Evolutionary conservation across 92 coral and sea anemone species (phyloP).

Genomic region (Epizoanthus ramosus): DNA sequence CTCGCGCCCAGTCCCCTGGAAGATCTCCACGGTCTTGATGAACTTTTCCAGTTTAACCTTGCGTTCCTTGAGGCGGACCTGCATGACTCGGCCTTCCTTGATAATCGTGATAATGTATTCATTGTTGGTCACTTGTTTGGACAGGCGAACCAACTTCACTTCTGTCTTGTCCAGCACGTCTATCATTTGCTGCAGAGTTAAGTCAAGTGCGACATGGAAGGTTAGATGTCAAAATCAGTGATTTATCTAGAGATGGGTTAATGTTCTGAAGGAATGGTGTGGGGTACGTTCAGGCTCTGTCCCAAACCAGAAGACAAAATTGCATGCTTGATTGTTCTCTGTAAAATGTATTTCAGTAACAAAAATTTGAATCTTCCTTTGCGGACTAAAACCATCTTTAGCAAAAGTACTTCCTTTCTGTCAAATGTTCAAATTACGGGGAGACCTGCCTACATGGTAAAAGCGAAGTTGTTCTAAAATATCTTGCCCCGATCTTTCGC

Average conservation of each 20-base stretch:
- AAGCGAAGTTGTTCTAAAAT: too few relatives aligned
- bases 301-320: too few relatives aligned
- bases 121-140: conserved; percentile 85
- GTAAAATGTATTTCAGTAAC: not conserved
- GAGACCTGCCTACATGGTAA: too few relatives aligned
- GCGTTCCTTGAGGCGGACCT: conserved; percentile 81
- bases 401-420: too few relatives aligned
- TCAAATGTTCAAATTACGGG: too few relatives aligned
- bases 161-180: conserved; percentile 90
- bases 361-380: too few relatives aligned
- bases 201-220: not conserved
- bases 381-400: too few relatives aligned
- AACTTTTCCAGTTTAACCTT: conserved; percentile 89
- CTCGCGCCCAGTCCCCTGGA: conserved; percentile 80
- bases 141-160: conserved; percentile 78
- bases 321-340: too few relatives aligned
- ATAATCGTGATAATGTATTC: conserved; percentile 89
- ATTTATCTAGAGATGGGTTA: too few relatives aligned
- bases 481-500: too few relatives aligned
- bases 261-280: too few relatives aligned
- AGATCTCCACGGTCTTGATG: conserved; percentile 85
- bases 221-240: not conserved
- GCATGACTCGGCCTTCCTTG: conserved; percentile 90
- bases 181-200: conserved; percentile 63
- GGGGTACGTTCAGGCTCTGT: too few relatives aligned